Percentiles rank a stretch among this genome's conserved stretches.
These are phyloP conservation scores for Ophion ellenae DNA, from an alignment of 2,888 invertebrate genomes.

Conservation along the genomic window DNA sequence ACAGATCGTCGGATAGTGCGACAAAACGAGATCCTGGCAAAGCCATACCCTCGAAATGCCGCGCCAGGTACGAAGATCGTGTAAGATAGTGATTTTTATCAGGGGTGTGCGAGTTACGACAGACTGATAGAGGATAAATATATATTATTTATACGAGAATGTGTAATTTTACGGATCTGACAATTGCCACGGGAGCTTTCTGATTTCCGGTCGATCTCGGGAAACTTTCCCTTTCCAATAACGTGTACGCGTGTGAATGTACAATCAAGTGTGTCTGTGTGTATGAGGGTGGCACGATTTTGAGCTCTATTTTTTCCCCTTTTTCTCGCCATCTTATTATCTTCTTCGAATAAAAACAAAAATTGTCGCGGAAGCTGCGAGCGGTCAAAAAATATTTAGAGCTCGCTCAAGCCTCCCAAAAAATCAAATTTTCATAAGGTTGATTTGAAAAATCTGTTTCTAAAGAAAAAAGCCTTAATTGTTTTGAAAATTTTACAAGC, in stretches of 20 bases:
- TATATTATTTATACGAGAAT: conserved; percentile 60
- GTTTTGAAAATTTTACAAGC: no score
- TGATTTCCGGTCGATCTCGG: conserved; percentile 46
- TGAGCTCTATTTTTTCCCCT: not conserved
- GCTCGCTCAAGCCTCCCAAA: no score
- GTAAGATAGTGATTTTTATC: conserved; percentile 64
- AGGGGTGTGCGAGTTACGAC: conserved; percentile 55
- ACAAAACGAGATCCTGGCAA: conserved; percentile 28
- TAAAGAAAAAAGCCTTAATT: no score
- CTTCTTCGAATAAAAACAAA: no score
- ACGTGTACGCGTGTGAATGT: conserved; percentile 8
- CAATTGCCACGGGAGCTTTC: conserved; percentile 13
- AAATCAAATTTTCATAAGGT: no score
- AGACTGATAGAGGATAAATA: conserved; percentile 68
- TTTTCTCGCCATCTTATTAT: no score
- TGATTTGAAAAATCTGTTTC: no score
- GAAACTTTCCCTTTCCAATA: conserved; percentile 18
- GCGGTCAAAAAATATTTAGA: no score
- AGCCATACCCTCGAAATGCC: conserved; percentile 30
- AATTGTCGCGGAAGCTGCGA: no score
- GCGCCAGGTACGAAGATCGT: conserved; percentile 44
- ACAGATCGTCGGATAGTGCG: conserved; percentile 12
- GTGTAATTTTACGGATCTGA: conserved; percentile 24
- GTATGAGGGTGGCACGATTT: not conserved
- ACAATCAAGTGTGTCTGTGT: conserved; percentile 14